Base-by-base conservation (phyloP, 1,140 invertebrate species). In the Doryteuthis pealeii region DNA sequence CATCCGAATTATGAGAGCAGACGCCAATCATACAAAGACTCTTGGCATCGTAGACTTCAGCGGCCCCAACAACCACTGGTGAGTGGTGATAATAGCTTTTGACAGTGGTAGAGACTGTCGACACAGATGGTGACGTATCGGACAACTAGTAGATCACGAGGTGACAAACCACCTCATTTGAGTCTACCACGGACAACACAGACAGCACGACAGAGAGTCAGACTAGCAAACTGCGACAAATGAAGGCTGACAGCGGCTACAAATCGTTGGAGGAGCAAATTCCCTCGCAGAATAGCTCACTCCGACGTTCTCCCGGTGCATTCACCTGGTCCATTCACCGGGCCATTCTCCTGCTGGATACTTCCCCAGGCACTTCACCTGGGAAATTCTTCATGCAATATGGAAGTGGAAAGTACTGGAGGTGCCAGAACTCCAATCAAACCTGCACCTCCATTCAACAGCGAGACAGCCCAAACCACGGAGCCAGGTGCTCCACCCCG, bases 181-280 rank as follows among this genome's bases (percentile, higher is more conserved):
- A 89, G 72, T 89, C 89, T 0, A 87, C 87, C 8, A 86, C 82
- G 1, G 86, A 86, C 74, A 87, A 86, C 76, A 88, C 87, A 33
- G 87, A 88, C 75, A 89, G 86, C 76, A 87, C 85, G 28, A 87
- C 82, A n/a, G 84, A 86, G 58, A 88, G 86, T 75, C 86, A 87
- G 68, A 85, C 82, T 18, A 83, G 83, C 72, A 83, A 85, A 73
- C 77, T 89, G 62, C 83, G 88, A 72, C 88, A 89, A 76, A 89
- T 90, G 87, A 88, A 89, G 78, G 85, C 86, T 1, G 90, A 91
- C 80, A 90, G 89, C 78, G 90, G 90, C 0, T 90, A 90, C 79
- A 89, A 90, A 77, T 90, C 90, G 35, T 77, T 90, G 76, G 90
- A 91, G 77, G 88, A 87, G 10, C 87, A 89, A 68, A 78, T 78